These are phyloP conservation scores for Felis chaus DNA, from an alignment of 2,113 vertebrate genomes.

Conservation along the genomic window DNA sequence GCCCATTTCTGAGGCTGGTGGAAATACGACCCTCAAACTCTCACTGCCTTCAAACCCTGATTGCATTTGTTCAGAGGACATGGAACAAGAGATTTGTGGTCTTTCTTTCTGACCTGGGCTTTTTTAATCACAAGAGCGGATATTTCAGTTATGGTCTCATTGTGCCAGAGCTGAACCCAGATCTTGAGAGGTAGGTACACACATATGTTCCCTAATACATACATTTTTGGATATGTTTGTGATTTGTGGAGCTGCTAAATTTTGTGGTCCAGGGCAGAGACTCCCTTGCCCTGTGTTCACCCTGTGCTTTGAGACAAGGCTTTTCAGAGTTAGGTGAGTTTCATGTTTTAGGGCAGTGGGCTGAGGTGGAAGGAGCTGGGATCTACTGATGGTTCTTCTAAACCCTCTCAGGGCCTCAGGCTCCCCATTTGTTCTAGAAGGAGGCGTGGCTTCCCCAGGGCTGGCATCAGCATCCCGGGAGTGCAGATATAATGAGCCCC, in stretches of 20 bases:
- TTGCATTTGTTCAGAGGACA: neutral
- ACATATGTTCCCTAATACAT: neutral
- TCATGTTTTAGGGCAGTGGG: neutral
- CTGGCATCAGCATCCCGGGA: neutral
- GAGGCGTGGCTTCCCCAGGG: constrained; percentile 21
- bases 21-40: neutral
- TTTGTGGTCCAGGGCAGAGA: neutral
- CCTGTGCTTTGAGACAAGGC: neutral
- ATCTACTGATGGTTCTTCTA: neutral
- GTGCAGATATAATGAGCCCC: constrained; percentile 55
- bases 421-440: constrained; percentile 38
- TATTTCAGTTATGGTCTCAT: no score
- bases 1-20: neutral
- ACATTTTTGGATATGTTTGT: neutral
- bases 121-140: neutral
- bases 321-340: neutral
- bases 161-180: neutral
- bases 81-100: neutral
- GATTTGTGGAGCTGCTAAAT: neutral
- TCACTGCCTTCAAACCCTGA: neutral
- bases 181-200: neutral
- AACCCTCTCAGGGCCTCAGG: constrained; percentile 2
- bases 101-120: neutral
- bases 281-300: neutral
- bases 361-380: neutral